These are phyloP conservation scores for Ictalurus punctatus DNA, from an alignment of 2,113 vertebrate genomes.

Conservation along the genomic window DNA sequence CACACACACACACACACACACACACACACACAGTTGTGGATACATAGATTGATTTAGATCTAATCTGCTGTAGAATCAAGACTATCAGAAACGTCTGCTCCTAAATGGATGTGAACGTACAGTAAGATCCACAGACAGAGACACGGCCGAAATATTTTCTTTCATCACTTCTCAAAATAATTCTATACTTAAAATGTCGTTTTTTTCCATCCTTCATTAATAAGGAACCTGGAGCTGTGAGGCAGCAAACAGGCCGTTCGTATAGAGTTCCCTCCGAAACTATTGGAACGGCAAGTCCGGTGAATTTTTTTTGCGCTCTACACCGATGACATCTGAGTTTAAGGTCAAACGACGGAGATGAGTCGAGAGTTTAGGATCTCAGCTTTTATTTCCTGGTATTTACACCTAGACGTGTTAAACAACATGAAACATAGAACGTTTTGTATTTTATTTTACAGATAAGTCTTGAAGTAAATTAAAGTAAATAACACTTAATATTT, in stretches of 20 bases:
- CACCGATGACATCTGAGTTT: no score
- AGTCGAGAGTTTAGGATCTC: no score
- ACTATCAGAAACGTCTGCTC: neutral
- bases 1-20: conserved; percentile 35
- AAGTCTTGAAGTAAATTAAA: no score
- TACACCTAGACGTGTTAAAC: no score
- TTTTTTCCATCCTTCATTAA: neutral
- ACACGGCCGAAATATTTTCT: neutral
- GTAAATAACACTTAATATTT: no score
- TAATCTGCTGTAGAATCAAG: neutral
- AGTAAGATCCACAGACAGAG: neutral
- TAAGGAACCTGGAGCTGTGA: neutral
- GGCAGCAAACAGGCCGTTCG: neutral
- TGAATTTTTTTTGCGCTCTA: no score
- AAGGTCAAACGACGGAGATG: no score
- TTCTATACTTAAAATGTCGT: neutral
- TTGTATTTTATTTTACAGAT: no score
- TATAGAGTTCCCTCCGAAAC: no score
- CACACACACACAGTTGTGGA: neutral
- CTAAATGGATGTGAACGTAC: neutral
- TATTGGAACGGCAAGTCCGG: no score
- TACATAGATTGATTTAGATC: neutral
- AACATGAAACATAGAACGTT: no score
- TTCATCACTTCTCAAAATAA: neutral
- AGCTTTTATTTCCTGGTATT: no score